Base-by-base conservation (phyloP, 2,797 vertebrate species). In the Eremophila alpestris region DNA sequence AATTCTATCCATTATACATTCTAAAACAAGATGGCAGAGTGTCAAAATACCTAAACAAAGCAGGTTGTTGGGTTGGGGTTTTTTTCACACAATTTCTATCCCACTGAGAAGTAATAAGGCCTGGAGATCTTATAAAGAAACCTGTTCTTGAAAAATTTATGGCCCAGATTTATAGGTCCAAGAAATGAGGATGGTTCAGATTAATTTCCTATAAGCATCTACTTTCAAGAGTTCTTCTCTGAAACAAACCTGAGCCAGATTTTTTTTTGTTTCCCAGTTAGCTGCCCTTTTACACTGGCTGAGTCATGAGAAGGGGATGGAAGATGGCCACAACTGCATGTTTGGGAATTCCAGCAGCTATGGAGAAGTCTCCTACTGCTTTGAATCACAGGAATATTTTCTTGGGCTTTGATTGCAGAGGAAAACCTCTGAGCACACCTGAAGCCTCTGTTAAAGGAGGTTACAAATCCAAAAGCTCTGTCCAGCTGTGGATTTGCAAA, bases 111-210 rank as follows among this genome's bases (percentile, higher is more conserved):
- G 62, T 65, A 93, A 86, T 94, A 96, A 96, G 69, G 87, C 24
- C 79, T 82, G 76, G 91, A 95, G 70, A 90, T 90, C 69, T 59
- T 83, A 92, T 62, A 96, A 92, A 96, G 91, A 92, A 96, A 95
- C 87, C 69, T 76, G 36, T 32, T 95, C 85, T 76, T 86, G 79
- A 93, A 93, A 77, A 86, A 83, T 93, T 96, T 95, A 95, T 73
- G 82, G 79, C 89, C 24, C 11, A 55, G 59, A 93, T 95, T 94
- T 92, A 93, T 32, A 73, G 38, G 63, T 88, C 96, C 95, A 95
- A 96, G 76, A 96, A 95, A 89, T 45, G 52, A 94, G 67, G 89
- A 96, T 93, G 95, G 94, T 92, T 97, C 94, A 79, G 65, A 95
- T 96, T 94, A 96, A 85, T 80, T 96, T 91, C 10, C 16, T 71